A percentile compares a stretch with the other conserved stretches of the same genome.
phyloP scores from a whole-genome alignment of 2,888 invertebrate genomes.

The Cataglyphis cursor region DNA sequence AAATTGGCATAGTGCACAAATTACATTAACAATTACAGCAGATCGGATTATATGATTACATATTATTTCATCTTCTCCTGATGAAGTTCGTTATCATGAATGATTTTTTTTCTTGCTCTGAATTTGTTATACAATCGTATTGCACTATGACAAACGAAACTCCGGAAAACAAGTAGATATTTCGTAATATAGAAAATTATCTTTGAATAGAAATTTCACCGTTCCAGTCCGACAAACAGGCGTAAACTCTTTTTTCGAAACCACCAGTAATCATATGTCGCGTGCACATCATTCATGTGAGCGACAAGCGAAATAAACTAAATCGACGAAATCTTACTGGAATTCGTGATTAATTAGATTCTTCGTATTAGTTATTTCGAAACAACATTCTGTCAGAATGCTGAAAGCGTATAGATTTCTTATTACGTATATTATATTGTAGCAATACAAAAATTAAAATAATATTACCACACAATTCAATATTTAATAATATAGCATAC shows the following conservation, averaged over 20 bases:
- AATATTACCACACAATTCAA: background rate
- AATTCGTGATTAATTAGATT: slow-evolving; percentile 1
- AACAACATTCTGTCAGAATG: background rate
- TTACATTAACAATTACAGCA: slow-evolving; percentile 12
- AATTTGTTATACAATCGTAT: slow-evolving; percentile 45
- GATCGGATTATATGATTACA: background rate
- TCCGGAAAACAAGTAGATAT: slow-evolving; percentile 38
- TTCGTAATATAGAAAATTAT: slow-evolving; percentile 60
- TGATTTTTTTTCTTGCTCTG: background rate
- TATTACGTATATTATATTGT: background rate
- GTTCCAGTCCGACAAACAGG: slow-evolving; percentile 21
- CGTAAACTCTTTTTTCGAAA: slow-evolving; percentile 42
- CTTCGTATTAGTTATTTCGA: background rate
- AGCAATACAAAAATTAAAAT: background rate
- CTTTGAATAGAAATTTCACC: slow-evolving; percentile 36
- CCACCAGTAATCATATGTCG: slow-evolving; percentile 35
- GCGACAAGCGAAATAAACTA: slow-evolving; percentile 25
- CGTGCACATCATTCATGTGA: slow-evolving; percentile 60
- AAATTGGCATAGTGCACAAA: slow-evolving; percentile 9
- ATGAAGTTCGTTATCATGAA: slow-evolving; percentile 18
- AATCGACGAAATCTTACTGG: slow-evolving; percentile 19
- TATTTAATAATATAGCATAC: background rate
- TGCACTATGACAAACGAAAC: slow-evolving; percentile 37
- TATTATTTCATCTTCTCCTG: background rate
- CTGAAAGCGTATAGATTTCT: background rate